These are phyloP conservation scores for Pelecanus crispus DNA, from an alignment of 2,113 vertebrate genomes.

Conservation along the genomic window DNA sequence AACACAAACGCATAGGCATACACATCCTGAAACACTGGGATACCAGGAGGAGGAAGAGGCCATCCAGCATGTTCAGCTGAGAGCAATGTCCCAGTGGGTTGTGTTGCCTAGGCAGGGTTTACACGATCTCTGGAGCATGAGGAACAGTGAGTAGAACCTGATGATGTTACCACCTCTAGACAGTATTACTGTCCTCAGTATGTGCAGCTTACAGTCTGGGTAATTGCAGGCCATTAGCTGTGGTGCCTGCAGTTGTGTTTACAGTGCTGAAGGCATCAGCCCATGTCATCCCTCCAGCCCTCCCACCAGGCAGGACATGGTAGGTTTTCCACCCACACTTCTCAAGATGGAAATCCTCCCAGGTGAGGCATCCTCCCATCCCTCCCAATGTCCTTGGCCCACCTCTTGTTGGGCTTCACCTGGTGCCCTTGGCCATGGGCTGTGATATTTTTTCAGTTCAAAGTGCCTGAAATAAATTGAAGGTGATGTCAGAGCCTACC, in stretches of 20 bases:
- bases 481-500: background rate
- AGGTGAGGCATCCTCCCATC: no score
- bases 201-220: background rate
- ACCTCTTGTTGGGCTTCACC: no score
- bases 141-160: background rate
- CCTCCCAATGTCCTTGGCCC: no score
- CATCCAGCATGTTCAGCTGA: background rate
- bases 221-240: background rate
- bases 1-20: background rate
- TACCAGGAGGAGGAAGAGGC: background rate
- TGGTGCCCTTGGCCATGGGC: background rate
- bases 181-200: background rate
- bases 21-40: background rate
- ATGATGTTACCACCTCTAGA: background rate
- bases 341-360: background rate
- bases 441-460: background rate
- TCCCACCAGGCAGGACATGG: background rate
- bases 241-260: background rate
- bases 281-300: fast-evolving
- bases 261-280: background rate
- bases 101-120: background rate
- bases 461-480: background rate
- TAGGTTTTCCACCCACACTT: background rate
- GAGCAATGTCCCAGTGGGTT: background rate
- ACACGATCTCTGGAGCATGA: background rate